These are phyloP conservation scores for Euwallacea similis DNA, from an alignment of 1,140 invertebrate genomes.

Conservation along the genomic window DNA sequence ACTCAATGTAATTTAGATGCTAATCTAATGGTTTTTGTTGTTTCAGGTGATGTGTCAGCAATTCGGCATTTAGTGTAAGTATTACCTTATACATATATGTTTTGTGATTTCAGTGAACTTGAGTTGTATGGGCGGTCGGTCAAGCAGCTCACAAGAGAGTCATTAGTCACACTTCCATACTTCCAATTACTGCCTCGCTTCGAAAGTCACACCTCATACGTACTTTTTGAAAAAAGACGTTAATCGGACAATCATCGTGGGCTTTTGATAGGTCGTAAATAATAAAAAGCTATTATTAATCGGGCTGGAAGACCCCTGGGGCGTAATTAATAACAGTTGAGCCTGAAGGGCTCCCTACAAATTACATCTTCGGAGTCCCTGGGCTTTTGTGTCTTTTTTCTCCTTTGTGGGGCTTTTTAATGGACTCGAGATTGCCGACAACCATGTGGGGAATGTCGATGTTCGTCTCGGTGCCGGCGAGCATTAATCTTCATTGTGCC, in stretches of 20 bases:
- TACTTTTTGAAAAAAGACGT: too few species aligned
- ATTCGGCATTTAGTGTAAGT: slow-evolving; percentile 22
- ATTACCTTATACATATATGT: neutral
- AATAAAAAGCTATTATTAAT: slow-evolving; percentile 19
- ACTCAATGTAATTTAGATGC: too few species aligned
- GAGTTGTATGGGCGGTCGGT: too few species aligned
- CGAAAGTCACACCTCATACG: too few species aligned
- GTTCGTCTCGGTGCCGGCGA: slow-evolving; percentile 2
- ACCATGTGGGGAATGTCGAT: slow-evolving; percentile 24
- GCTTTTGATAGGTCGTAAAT: slow-evolving; percentile 7
- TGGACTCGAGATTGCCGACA: slow-evolving; percentile 20
- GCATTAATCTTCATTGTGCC: slow-evolving; percentile 13
- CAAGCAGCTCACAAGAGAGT: too few species aligned
- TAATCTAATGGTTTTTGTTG: neutral
- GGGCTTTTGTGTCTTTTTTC: slow-evolving; percentile 17
- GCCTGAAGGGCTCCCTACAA: slow-evolving; percentile 6
- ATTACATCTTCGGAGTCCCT: slow-evolving; percentile 19
- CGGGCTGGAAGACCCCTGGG: neutral
- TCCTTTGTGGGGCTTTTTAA: slow-evolving; percentile 6
- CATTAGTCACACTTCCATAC: too few species aligned
- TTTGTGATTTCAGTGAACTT: too few species aligned
- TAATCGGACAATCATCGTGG: neutral
- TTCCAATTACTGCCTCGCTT: too few species aligned
- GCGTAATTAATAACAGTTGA: slow-evolving; percentile 16
- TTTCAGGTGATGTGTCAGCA: slow-evolving; percentile 20